Evolutionary conservation across 2,797 vertebrate genomes (phyloP).

Genomic region (Numenius phaeopus): DNA sequence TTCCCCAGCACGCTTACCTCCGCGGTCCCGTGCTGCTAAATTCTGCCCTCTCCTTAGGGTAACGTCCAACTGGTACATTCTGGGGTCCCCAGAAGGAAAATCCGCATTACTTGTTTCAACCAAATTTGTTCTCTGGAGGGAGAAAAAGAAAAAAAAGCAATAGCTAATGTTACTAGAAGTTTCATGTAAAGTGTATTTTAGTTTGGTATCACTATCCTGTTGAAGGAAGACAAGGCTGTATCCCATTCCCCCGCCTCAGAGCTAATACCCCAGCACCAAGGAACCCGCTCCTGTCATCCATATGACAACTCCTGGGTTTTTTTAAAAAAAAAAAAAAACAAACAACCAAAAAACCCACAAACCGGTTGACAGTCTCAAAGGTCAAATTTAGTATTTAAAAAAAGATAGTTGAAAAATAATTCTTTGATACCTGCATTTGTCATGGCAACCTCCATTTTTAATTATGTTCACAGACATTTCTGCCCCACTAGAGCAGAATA

Average conservation of each 20-base stretch:
- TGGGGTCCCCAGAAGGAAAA: slow-evolving; percentile 78
- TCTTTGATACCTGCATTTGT: background rate
- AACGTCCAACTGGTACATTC: slow-evolving; percentile 95
- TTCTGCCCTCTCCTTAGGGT: slow-evolving; percentile 91
- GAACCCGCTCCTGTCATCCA: accelerated
- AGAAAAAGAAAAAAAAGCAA: background rate
- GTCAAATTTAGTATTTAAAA: background rate
- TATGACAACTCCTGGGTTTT: background rate
- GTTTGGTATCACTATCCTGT: background rate
- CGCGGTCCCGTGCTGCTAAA: slow-evolving; percentile 93
- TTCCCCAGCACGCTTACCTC: slow-evolving; percentile 81
- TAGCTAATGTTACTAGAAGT: background rate
- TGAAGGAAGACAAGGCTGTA: background rate
- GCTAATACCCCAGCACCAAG: background rate
- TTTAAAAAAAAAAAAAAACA: no score
- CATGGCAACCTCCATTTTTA: background rate
- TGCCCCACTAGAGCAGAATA: background rate
- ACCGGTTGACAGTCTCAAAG: background rate
- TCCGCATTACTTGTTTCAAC: slow-evolving; percentile 89
- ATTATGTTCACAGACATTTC: background rate
- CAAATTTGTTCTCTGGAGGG: slow-evolving; percentile 85
- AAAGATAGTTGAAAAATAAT: background rate
- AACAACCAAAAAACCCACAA: background rate
- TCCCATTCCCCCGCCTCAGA: background rate
- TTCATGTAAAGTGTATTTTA: background rate